phyloP scores from a whole-genome alignment of 2,113 vertebrate species.

The Anseranas semipalmata region DNA sequence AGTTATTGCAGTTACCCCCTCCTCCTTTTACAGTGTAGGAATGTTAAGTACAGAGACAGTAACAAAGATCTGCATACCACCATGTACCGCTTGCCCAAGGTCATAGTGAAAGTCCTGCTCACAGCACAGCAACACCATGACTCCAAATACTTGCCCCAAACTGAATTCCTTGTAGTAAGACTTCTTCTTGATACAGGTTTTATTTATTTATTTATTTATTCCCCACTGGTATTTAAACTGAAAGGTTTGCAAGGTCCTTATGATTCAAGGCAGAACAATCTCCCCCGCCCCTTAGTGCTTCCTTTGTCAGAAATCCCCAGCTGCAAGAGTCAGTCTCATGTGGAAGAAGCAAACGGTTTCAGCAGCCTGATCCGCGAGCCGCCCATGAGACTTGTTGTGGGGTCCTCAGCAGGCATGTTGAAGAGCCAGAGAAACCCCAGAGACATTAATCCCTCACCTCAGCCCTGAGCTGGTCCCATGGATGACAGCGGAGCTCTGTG shows the following conservation, averaged over 20 bases:
- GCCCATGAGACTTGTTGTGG: no score
- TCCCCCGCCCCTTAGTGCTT: neutral
- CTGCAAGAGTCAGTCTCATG: rapidly evolving
- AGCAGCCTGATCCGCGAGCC: neutral
- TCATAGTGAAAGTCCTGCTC: neutral
- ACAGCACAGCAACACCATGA: rapidly evolving
- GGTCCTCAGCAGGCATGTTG: neutral
- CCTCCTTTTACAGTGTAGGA: neutral
- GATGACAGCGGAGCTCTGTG: neutral
- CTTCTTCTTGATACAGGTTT: neutral
- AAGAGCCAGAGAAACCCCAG: neutral
- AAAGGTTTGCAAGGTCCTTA: neutral
- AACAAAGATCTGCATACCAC: neutral
- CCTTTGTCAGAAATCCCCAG: neutral
- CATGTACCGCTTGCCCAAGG: neutral
- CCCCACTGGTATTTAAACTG: rapidly evolving
- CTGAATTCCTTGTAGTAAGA: rapidly evolving
- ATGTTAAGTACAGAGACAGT: neutral
- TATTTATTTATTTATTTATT: neutral
- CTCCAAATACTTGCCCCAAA: neutral
- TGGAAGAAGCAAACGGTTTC: neutral
- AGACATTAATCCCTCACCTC: neutral
- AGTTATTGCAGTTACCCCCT: neutral
- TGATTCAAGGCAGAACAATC: neutral
- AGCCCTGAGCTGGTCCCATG: neutral